A percentile compares a stretch with the other conserved stretches of the same genome.
These are phyloP conservation scores for Semicossyphus pulcher DNA, from an alignment of 2,113 vertebrate genomes.

Conservation along the genomic window DNA sequence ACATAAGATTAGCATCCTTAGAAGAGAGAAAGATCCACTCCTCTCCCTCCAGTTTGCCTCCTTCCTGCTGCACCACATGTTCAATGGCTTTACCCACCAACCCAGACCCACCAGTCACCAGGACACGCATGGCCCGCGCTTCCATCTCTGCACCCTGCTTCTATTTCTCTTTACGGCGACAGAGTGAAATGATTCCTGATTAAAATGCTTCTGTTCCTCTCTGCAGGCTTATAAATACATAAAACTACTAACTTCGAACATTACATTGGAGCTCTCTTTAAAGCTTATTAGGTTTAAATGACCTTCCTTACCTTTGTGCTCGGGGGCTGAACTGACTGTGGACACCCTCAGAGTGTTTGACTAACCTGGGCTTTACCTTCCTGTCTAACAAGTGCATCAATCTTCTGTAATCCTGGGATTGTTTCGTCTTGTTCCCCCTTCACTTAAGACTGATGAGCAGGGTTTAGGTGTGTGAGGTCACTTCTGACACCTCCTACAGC, in stretches of 20 bases:
- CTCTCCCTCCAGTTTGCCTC: conserved; percentile 80
- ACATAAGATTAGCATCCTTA: conserved; percentile 88
- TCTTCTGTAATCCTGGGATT: background rate
- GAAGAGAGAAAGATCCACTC: conserved; percentile 92
- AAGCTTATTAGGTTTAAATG: too few relatives aligned
- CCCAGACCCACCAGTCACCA: conserved; percentile 90
- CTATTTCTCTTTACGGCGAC: background rate
- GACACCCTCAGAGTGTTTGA: too few relatives aligned
- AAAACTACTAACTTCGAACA: too few relatives aligned
- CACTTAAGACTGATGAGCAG: background rate
- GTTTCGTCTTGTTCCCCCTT: background rate
- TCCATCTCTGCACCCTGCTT: background rate
- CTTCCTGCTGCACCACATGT: conserved; percentile 83
- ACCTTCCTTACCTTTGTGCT: conserved; percentile 7
- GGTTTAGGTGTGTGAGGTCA: background rate
- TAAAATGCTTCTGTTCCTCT: background rate
- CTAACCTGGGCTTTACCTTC: too few relatives aligned
- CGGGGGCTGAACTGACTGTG: background rate
- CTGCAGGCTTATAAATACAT: background rate
- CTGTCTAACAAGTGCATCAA: background rate
- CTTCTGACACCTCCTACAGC: background rate
- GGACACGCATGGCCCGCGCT: conserved; percentile 75
- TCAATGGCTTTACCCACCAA: conserved; percentile 90
- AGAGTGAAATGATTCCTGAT: too few relatives aligned
- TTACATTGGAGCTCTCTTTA: too few relatives aligned